Base-by-base conservation (phyloP, 2,888 invertebrate genomes). In the Caenorhabditis doughertyi region DNA sequence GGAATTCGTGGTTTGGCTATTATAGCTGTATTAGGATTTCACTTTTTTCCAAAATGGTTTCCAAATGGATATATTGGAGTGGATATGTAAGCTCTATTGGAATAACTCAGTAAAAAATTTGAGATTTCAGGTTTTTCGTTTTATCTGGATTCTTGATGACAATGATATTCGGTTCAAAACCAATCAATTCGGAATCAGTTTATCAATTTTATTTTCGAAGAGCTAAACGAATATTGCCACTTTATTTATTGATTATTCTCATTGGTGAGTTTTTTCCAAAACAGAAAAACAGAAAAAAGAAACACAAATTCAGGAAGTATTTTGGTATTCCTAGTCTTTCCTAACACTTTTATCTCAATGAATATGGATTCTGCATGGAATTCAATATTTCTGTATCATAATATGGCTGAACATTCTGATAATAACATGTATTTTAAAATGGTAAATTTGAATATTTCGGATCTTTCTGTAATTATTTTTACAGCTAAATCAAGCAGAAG, bases 121-220 rank as follows among this genome's bases (percentile, higher is more conserved):
- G 13, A 47, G 3, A 47, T 70, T 83, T 42, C 76, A 86, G 87
- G 71, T 87, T 87, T 51, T 87, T 85, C 67, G 85, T 87, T 0
- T 80, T 87, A 4, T 87, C 87, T 29, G 87, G 87, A 9, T 87
- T 83, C 47, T 72, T 87, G 18, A 87, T 87, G 74, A 84, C 85
- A 35, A 81, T 87, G 70, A 86, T 87, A 44, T 81, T 86, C 9
- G 84, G 85, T 1, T 85, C 84, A 11, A 84, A 84, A 67, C 53
- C 60, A 9, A 77, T 84, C n/a, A 79, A 72, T 11, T 47, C 27
- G 13, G 51, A 80, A 3, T 73, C 83, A n/a, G 65, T 73, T 4
- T 25, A n/a, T 5, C 62, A 42, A 8, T 86, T 86, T 64, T 86
- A 83, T 47, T 82, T 56, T 18, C 47, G 83, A 44, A 62, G 86